Evolutionary conservation across 2,797 vertebrate genomes (phyloP).

Genomic region (Brachymystax lenok): DNA sequence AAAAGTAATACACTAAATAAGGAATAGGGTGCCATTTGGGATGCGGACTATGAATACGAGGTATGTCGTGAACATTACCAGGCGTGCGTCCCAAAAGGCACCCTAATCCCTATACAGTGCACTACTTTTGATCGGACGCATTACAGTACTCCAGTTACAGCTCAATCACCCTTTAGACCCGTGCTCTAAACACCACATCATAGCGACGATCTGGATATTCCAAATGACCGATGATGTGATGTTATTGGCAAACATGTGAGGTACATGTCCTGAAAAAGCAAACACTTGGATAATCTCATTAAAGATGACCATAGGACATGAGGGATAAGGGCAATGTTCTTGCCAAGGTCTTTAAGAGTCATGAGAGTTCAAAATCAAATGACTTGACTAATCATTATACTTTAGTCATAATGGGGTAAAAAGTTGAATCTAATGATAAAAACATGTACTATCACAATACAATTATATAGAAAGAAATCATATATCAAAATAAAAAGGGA

Average conservation of each 20-base stretch:
- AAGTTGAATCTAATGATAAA: background rate
- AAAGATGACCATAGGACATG: background rate
- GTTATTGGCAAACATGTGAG: constrained; percentile 16
- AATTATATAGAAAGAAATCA: background rate
- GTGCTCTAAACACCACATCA: constrained; percentile 9
- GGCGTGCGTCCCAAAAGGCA: background rate
- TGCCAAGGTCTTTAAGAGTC: constrained; percentile 9
- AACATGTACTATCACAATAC: background rate
- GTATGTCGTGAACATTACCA: background rate
- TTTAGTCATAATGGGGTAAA: background rate
- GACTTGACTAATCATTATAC: background rate
- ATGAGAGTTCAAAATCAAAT: background rate
- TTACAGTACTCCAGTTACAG: background rate
- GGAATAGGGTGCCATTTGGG: too few relatives aligned
- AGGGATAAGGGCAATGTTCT: background rate
- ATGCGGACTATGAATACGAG: background rate
- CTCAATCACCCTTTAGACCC: background rate
- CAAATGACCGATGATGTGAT: background rate
- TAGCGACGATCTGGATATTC: background rate
- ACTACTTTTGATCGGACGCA: background rate
- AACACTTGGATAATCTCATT: constrained; percentile 13
- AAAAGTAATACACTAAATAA: too few relatives aligned
- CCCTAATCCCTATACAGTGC: background rate
- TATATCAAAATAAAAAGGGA: background rate
- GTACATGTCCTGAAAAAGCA: constrained; percentile 2